Base-by-base conservation (phyloP, 2,888 invertebrate genomes). In the Synanthedon andrenaeformis region DNA sequence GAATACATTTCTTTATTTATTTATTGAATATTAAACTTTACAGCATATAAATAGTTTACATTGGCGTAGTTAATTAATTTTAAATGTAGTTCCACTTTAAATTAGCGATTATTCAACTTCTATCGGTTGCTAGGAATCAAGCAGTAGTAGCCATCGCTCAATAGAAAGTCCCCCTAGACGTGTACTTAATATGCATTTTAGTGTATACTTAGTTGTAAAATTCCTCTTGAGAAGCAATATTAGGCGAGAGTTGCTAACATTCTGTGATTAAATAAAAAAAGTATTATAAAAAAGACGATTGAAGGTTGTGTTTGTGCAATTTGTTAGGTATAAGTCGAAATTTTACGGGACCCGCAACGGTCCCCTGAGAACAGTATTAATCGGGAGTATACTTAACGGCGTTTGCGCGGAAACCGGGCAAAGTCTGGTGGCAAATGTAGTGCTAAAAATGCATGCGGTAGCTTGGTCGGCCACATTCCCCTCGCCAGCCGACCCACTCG, bases 291-390 rank as follows among this genome's bases (percentile, higher is more conserved):
- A 17, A 85, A 84, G 82, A 85, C 82, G 80, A 75, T 66, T 67
- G 62, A 78, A 73, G 86, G 86, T 87, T 87, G 86, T 87, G 85
- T 85, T 83, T 58, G 86, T 86, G 86, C 86, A 86, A 87, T 85
- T 85, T 62, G 35, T 65, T 84, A 84, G 85, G 63, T 72, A 70
- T 79, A 81, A 82, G 82, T 65, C 64, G 63, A 66, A 66, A 63
- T 62, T 62, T 23, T 23, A 23, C 65, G 51, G 57, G 83, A 79
- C 23, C 23, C 83, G 57, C 69, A 66, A 82, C 80, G 23, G 23
- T 23, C 5, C 81, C 80, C 58, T 53, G 19, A 10, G n/a, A 35
- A 1, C 51, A 51, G 51, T 51, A 51, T 51, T 51, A 51, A 13
- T 45, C n/a, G 45, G 45, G n/a, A n/a, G 11, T 11, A 13, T 45